Evolutionary conservation across 2,888 invertebrate genomes (phyloP), one percentile per base, ranked within the genome.

Genomic region (Liodrosophila aerea): DNA sequence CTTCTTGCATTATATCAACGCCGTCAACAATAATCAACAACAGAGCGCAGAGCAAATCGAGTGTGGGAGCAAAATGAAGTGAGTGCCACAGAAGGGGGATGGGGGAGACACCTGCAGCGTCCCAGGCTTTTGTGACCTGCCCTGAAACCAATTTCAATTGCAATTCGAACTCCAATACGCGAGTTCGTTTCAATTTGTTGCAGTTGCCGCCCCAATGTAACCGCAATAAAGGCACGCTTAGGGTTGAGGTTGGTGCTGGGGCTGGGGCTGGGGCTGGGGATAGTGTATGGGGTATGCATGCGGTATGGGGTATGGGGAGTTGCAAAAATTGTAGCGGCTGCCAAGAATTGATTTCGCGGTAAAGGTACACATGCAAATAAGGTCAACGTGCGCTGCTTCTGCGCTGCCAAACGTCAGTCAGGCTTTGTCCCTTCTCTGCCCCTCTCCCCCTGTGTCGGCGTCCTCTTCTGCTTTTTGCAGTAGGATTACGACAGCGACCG

Each of bases 121-220:
- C 18, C 39, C 18, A 39, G 39, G n/a, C 22, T 22, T 22, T 22
- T 22, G 22, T 22, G 22, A 22, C n/a, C 39, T n/a, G 39, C 39
- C 18, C 39, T 63, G 74, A 63, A 81, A 85, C 82, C 78, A 84
- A 86, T 84, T 86, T 85, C 85, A 82, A 86, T 85, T 70, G 87
- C 85, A 73, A 86, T 84, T 85, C 75, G 78, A 86, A 77, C 86
- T 78, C 82, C 85, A 81, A 84, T 73, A 73, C 82, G 70, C 67
- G 84, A 86, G 81, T 84, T 86, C 86, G 66, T 81, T 84, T 78
- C 86, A 86, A 78, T 78, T 78, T 86, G 85, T 78, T 76, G 83
- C 71, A 60, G 57, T 71, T 49, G 64, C 82, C 70, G 65, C 76
- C 22, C 74, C 80, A 65, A 37, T 67, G 61, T 50, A 68, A 68